Conservation (phyloP, 2,888 invertebrate species). For the Cerceris rybyensis region DNA sequence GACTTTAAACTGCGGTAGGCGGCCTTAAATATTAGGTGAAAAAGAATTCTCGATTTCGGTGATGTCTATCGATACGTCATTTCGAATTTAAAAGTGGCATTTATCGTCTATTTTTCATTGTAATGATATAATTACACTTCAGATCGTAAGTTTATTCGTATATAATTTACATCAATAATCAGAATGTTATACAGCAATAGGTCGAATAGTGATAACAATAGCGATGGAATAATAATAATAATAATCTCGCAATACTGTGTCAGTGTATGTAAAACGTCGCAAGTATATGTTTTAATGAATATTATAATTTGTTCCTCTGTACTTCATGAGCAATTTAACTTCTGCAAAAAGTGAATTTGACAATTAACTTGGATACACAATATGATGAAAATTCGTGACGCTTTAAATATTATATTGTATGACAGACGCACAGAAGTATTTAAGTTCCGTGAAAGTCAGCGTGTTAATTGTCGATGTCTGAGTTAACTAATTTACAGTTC, state of each 20-base stretch:
- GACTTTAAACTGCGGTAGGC: conserved; percentile 39
- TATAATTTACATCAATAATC: conserved; percentile 38
- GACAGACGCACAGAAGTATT: conserved; percentile 46
- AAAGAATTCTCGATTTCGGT: conserved; percentile 18
- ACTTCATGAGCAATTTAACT: background rate
- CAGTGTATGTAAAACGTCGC: conserved; percentile 19
- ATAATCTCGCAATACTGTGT: conserved; percentile 37
- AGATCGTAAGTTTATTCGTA: conserved; percentile 21
- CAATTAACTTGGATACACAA: background rate
- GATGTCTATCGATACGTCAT: conserved; percentile 6
- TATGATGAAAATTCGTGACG: background rate
- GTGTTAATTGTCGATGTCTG: conserved; percentile 27
- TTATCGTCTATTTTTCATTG: conserved; percentile 4
- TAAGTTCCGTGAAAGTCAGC: conserved; percentile 28
- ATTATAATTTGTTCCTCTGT: conserved; percentile 12
- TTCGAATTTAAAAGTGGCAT: conserved; percentile 28
- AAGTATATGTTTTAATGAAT: conserved; percentile 4
- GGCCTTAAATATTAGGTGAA: conserved; percentile 48
- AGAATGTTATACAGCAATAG: conserved; percentile 44
- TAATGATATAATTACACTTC: conserved; percentile 31
- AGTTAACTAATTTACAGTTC: no score
- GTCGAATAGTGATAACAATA: conserved; percentile 29
- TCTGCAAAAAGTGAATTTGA: background rate
- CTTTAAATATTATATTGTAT: conserved; percentile 27
- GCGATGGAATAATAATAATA: conserved; percentile 20